Conservation (phyloP, 2,797 vertebrate species). For the Myripristis jacobus region DNA sequence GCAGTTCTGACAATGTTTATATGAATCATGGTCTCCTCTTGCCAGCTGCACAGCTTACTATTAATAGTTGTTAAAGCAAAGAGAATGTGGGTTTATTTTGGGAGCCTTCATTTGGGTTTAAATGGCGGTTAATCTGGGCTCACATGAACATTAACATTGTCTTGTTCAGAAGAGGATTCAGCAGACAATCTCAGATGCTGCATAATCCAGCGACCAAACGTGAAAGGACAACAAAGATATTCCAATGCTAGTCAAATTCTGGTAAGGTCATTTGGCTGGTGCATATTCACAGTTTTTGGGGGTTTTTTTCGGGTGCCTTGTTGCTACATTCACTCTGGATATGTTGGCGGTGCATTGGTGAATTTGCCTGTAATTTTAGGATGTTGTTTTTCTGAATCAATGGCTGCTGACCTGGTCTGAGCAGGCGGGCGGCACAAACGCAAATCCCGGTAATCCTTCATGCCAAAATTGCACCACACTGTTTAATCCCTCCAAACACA, state of each 20-base stretch:
- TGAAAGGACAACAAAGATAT: conserved; percentile 11
- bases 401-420: too few species aligned
- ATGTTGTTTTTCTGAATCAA: too few species aligned
- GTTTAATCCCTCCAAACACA: too few species aligned
- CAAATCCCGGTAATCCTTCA: too few species aligned
- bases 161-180: conserved; percentile 51
- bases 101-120: conserved; percentile 58
- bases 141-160: conserved; percentile 64
- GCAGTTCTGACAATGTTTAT: conserved; percentile 36
- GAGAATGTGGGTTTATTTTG: conserved; percentile 46
- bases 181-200: conserved; percentile 15
- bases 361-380: too few species aligned
- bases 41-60: conserved; percentile 66
- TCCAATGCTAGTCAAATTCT: background rate
- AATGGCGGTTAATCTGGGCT: conserved; percentile 64
- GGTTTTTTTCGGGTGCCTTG: background rate
- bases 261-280: background rate
- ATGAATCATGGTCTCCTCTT: conserved; percentile 54
- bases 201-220: conserved; percentile 5
- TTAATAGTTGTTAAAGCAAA: conserved; percentile 63
- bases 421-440: too few species aligned
- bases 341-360: too few species aligned
- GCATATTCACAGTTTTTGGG: background rate
- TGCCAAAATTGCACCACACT: too few species aligned
- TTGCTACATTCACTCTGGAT: background rate